These are phyloP conservation scores for Nesoenas mayeri DNA, from an alignment of 2,113 vertebrate species.

Conservation along the genomic window DNA sequence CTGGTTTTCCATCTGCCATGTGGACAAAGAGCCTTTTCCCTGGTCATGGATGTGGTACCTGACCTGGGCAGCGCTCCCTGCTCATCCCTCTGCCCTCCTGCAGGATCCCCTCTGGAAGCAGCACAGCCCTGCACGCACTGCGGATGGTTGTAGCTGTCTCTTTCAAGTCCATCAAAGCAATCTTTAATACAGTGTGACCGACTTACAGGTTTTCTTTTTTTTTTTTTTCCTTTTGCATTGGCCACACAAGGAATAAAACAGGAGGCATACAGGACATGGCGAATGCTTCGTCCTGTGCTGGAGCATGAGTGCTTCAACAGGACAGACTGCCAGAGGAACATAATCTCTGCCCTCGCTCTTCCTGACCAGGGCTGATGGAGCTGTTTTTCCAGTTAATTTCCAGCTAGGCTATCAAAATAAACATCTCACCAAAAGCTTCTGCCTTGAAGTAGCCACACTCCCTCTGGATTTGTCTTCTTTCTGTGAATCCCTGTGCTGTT, in stretches of 20 bases:
- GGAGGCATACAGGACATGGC: rapidly evolving
- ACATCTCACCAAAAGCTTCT: not conserved
- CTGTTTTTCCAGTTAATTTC: slow-evolving; percentile 25
- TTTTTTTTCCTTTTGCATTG: not conserved
- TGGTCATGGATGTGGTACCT: not conserved
- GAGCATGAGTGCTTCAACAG: not conserved
- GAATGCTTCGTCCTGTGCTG: not conserved
- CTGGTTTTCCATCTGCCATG: not conserved
- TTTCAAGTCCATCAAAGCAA: not conserved
- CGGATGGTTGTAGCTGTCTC: not conserved
- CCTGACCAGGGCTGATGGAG: not conserved
- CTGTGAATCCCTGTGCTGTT: not conserved
- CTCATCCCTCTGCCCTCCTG: not conserved
- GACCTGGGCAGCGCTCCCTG: rapidly evolving
- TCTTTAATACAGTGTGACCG: not conserved
- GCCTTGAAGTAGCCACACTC: not conserved
- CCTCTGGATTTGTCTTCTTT: not conserved
- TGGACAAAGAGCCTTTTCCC: not conserved
- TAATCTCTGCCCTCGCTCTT: not conserved
- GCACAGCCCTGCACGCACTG: rapidly evolving
- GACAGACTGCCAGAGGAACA: not conserved
- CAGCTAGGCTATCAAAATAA: not conserved
- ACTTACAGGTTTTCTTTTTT: not conserved
- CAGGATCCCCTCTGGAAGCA: not conserved
- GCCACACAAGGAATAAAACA: not conserved